These are phyloP conservation scores for Siniperca chuatsi DNA, from an alignment of 2,113 vertebrate genomes.

Conservation along the genomic window DNA sequence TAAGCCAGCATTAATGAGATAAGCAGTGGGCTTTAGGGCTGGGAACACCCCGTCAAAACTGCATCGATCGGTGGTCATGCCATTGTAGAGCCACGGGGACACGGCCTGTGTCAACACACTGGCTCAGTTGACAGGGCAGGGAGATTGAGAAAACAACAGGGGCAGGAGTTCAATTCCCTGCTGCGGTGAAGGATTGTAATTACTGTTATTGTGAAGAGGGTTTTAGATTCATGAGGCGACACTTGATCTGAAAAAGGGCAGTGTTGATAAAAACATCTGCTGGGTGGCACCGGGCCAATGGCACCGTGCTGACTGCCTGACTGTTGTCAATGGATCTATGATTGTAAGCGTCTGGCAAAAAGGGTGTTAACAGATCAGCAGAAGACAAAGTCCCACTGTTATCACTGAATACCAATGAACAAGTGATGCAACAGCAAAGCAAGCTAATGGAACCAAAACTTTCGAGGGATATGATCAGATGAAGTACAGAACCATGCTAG, in stretches of 20 bases:
- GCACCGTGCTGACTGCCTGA: not conserved
- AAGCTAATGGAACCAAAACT: not conserved
- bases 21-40: slow-evolving; percentile 58
- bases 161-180: slow-evolving; percentile 52
- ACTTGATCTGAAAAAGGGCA: slow-evolving; percentile 39
- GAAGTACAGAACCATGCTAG: not conserved
- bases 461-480: slow-evolving; percentile 17
- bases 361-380: slow-evolving; percentile 37
- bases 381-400: slow-evolving; percentile 18
- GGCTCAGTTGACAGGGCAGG: slow-evolving; percentile 19
- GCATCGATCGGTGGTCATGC: slow-evolving; percentile 50
- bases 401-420: slow-evolving; percentile 40
- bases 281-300: slow-evolving; percentile 1
- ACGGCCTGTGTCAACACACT: slow-evolving; percentile 2
- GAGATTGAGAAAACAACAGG: slow-evolving; percentile 51
- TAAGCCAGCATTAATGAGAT: slow-evolving; percentile 78
- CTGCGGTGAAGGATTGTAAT: slow-evolving; percentile 43
- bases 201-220: slow-evolving; percentile 53
- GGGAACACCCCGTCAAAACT: slow-evolving; percentile 53
- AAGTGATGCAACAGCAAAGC: slow-evolving; percentile 23
- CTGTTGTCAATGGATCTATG: slow-evolving; percentile 24
- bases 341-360: slow-evolving; percentile 34
- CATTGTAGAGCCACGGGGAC: slow-evolving; percentile 29
- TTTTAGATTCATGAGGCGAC: slow-evolving; percentile 53
- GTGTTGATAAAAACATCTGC: slow-evolving; percentile 46